Evolutionary conservation across 2,797 vertebrate genomes (phyloP).

Genomic region (Gorsachius magnificus): DNA sequence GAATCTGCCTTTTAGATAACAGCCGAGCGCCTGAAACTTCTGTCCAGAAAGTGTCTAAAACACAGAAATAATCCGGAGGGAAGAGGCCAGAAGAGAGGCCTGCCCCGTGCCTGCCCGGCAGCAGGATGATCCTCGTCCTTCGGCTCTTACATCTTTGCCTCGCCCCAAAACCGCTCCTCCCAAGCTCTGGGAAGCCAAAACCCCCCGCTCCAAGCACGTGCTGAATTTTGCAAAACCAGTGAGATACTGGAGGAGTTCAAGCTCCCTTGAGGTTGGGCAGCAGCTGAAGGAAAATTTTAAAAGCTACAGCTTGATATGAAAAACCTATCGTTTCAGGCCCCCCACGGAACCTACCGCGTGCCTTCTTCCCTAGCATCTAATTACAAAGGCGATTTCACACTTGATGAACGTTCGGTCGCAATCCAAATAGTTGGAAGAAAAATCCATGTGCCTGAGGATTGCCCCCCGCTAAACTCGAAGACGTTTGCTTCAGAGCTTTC

Average conservation of each 20-base stretch:
- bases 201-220: rapidly evolving
- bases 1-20: not conserved
- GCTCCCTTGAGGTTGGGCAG: not conserved
- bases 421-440: conserved; percentile 2
- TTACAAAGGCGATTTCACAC: conserved; percentile 34
- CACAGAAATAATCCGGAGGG: not conserved
- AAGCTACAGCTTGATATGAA: not conserved
- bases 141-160: not conserved
- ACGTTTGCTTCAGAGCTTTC: not conserved
- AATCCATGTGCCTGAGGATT: not conserved
- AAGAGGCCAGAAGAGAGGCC: not conserved
- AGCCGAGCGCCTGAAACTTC: not conserved
- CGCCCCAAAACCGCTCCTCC: not conserved
- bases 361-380: not conserved
- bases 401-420: conserved; percentile 1
- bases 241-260: not conserved
- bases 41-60: not conserved
- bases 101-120: not conserved
- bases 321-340: not conserved
- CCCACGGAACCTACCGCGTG: not conserved
- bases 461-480: not conserved
- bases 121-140: not conserved
- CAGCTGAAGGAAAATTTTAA: not conserved
- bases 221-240: not conserved
- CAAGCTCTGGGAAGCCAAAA: not conserved